Base-by-base conservation (phyloP, 1,140 invertebrate genomes). In the Panagrolaimus sp. region DNA sequence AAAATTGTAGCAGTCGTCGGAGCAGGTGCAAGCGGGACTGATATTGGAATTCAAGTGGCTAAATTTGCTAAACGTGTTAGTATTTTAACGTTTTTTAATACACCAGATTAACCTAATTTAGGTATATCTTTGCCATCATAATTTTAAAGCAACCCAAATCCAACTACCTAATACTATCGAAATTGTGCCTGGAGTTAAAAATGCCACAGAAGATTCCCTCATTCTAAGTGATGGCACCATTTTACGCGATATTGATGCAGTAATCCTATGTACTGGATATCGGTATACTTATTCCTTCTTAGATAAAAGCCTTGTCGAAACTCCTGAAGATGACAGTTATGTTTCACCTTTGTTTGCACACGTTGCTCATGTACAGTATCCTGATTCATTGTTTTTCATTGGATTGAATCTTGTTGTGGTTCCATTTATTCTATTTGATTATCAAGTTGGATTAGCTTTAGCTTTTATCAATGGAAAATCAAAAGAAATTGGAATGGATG, bases 391-490 rank as follows among this genome's bases (percentile, higher is more conserved):
- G 52, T 58, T 58, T 17, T 58, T 58, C 17, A 21, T 58, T 3
- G 52, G 52, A 12, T 26, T 58, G 17, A 58, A 58, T 21, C 21
- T 58, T 24, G 17, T 26, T 1, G 52, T 58, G 14, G 52, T 58
- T n/a, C 52, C 52, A 26, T 58, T 58, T 28, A 58, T 58, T 21
- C 28, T 58, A 12, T 58, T 26, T 8, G 52, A 21, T 28, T 58
- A 58, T 58, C 52, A 58, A 58, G 21, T 58, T 21, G 52, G 28
- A 21, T 58, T 58, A n/a, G 52, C 52, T 21, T 58, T 58, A 28
- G 15, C 52, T 21, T 21, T 58, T 21, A 58, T 58, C n/a, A 17
- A 58, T 58, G 52, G 52, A 8, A 58, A 14, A 58, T 12, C 52
- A 12, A 28, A 21, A 21, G n/a, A 58, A 1, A 58, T 58, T 28